A percentile compares a stretch with the other conserved stretches of the same genome.
Evolutionary conservation across 2,113 vertebrate species (phyloP).

Genomic region (Strix uralensis): DNA sequence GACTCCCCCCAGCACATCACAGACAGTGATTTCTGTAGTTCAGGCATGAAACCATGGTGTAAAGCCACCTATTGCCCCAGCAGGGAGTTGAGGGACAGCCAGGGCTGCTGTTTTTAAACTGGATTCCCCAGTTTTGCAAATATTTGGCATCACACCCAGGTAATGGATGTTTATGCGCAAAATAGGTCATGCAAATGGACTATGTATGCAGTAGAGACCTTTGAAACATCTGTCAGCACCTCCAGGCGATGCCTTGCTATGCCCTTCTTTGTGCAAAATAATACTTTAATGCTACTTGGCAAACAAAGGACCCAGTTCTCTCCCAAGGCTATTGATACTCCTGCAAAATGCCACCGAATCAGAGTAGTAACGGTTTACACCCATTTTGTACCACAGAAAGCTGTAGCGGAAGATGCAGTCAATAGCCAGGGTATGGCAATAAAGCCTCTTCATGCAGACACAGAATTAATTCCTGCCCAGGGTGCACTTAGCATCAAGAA

Average conservation of each 20-base stretch:
- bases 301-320: not conserved
- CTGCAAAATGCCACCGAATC: not conserved
- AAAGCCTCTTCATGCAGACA: rapidly evolving
- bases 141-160: not conserved
- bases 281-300: not conserved
- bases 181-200: not conserved
- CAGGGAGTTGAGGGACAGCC: not conserved
- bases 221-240: not conserved
- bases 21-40: not conserved
- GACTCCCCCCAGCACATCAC: not conserved
- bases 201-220: not conserved
- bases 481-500: not conserved
- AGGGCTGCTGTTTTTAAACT: not conserved
- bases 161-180: not conserved
- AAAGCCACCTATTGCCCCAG: not conserved
- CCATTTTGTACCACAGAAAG: not conserved
- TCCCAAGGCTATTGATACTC: no score
- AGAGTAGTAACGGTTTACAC: rapidly evolving
- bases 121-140: not conserved
- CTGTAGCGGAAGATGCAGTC: not conserved
- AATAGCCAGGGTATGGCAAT: not conserved
- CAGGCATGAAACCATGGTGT: not conserved
- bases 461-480: not conserved
- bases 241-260: not conserved
- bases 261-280: not conserved